A percentile compares a stretch with the other conserved stretches of the same genome.
These are phyloP conservation scores for Mus pahari DNA, from an alignment of 2,113 vertebrate species.

Conservation along the genomic window DNA sequence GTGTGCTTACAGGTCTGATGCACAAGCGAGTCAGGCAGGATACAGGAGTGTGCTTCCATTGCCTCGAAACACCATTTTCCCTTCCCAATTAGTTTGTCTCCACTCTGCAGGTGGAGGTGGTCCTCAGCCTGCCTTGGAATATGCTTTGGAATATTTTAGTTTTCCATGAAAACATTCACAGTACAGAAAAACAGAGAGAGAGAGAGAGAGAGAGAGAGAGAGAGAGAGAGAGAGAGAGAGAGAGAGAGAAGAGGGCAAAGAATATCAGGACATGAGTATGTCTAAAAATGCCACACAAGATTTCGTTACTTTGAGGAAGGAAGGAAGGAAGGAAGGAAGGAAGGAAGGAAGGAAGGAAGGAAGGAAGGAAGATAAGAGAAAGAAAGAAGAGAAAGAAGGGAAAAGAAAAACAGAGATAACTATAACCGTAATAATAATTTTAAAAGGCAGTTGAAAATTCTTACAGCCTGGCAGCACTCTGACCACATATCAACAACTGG, in stretches of 20 bases:
- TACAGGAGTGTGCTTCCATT: background rate
- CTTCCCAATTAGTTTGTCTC: background rate
- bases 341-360: background rate
- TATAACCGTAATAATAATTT: background rate
- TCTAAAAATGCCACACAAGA: background rate
- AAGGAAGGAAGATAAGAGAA: background rate
- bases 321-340: too few species aligned
- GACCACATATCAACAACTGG: background rate
- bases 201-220: background rate
- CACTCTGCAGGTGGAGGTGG: background rate
- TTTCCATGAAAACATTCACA: slow-evolving; percentile 21
- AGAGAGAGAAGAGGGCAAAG: too few species aligned
- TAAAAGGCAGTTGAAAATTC: background rate
- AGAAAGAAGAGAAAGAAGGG: too few species aligned
- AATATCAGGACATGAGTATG: too few species aligned
- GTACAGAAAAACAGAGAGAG: background rate
- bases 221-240: background rate
- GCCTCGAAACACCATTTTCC: background rate
- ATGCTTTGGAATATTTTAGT: slow-evolving; percentile 16
- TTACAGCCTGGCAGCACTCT: background rate
- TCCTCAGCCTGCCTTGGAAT: background rate
- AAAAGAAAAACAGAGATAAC: background rate
- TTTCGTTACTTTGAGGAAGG: background rate
- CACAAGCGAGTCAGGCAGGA: background rate
- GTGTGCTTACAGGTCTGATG: background rate